Evolutionary conservation across 2,113 vertebrate genomes (phyloP).

Genomic region (Todiramphus saurophagus): DNA sequence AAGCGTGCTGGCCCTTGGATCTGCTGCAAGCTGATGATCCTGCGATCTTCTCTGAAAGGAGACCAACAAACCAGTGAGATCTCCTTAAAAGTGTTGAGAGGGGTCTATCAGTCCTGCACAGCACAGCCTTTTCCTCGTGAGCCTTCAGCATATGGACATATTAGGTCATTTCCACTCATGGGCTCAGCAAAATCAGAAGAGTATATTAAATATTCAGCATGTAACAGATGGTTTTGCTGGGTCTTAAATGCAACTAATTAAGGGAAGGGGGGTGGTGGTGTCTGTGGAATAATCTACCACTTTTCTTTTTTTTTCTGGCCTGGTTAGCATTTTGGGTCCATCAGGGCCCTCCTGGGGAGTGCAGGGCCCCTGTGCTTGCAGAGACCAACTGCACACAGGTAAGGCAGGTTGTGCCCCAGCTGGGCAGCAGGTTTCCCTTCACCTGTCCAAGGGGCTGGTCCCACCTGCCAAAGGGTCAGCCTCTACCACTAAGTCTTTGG

Average conservation of each 20-base stretch:
- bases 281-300: neutral
- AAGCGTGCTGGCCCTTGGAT: neutral
- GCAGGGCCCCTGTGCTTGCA: neutral
- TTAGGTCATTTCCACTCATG: neutral
- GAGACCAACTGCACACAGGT: neutral
- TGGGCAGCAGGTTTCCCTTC: neutral
- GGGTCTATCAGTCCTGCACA: neutral
- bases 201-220: conserved; percentile 7
- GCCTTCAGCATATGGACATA: neutral
- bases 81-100: neutral
- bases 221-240: neutral
- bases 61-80: rapidly evolving
- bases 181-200: neutral
- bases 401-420: neutral
- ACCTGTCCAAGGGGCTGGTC: neutral
- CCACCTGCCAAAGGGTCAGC: neutral
- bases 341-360: neutral
- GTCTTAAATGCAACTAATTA: conserved; percentile 34
- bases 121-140: neutral
- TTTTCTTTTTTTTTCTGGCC: neutral
- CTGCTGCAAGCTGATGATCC: neutral
- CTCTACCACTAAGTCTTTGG: neutral
- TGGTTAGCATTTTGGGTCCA: neutral
- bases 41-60: neutral
- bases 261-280: neutral